Conservation (phyloP, 2,797 vertebrate species). For the Ambastaia sidthimunki region DNA sequence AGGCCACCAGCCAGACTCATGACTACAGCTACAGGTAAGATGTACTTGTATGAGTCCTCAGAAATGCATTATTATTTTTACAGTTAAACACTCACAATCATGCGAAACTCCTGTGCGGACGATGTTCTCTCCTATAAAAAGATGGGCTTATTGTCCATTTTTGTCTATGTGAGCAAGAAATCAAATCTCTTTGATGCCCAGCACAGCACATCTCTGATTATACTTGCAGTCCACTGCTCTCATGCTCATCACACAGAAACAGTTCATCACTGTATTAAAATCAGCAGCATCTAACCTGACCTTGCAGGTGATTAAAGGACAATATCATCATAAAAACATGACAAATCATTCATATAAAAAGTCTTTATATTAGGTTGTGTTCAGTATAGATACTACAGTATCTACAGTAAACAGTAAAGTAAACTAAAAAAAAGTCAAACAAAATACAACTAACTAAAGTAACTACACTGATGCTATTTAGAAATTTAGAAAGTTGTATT, state of each 20-base stretch:
- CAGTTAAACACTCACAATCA: neutral
- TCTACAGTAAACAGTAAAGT: no score
- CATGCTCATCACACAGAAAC: neutral
- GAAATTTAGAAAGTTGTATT: no score
- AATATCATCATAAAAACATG: neutral
- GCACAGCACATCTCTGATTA: neutral
- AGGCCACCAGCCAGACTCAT: neutral
- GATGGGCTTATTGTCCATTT: neutral
- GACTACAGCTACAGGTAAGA: neutral
- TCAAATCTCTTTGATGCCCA: slow-evolving; percentile 10
- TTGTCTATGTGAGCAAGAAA: neutral
- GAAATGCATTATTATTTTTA: neutral
- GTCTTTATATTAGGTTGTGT: neutral
- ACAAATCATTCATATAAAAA: neutral
- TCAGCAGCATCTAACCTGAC: neutral
- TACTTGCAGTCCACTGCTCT: slow-evolving; percentile 2
- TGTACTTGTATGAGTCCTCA: neutral
- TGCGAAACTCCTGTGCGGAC: neutral
- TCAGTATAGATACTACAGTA: no score
- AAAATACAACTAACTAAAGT: no score
- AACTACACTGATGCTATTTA: no score
- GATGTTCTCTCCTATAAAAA: slow-evolving; percentile 1
- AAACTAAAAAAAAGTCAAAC: no score
- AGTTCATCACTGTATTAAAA: neutral
- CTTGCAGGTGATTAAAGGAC: neutral